These are phyloP conservation scores for Periophthalmus modestus DNA, from an alignment of 2,113 vertebrate genomes.

Conservation along the genomic window DNA sequence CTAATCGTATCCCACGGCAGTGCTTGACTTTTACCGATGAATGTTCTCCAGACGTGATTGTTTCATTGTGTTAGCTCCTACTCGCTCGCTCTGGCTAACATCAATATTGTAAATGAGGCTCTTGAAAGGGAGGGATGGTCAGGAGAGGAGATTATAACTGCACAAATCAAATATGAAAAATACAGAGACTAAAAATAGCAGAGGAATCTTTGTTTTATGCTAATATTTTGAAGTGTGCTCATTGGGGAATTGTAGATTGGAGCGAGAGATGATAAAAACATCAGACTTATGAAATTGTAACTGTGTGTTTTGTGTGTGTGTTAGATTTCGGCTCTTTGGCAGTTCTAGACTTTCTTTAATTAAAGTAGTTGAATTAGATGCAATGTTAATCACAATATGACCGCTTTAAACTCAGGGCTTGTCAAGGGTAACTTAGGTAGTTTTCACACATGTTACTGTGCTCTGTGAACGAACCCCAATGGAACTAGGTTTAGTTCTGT, in stretches of 20 bases:
- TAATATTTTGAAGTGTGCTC: slow-evolving; percentile 65
- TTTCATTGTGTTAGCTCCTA: slow-evolving; percentile 72
- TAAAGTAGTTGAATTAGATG: no score
- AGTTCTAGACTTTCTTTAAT: neutral
- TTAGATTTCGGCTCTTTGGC: neutral
- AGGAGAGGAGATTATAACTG: slow-evolving; percentile 59
- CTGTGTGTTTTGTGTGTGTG: no score
- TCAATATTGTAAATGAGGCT: slow-evolving; percentile 78
- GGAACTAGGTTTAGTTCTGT: no score
- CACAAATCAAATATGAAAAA: slow-evolving; percentile 71
- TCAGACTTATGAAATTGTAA: no score
- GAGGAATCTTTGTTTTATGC: slow-evolving; percentile 49
- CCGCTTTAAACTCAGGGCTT: no score
- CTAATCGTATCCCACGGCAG: slow-evolving; percentile 76
- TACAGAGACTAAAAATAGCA: slow-evolving; percentile 50
- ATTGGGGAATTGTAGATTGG: slow-evolving; percentile 55
- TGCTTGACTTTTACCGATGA: slow-evolving; percentile 77
- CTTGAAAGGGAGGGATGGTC: slow-evolving; percentile 61
- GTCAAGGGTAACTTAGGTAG: no score
- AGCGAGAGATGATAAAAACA: neutral
- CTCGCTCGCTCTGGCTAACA: slow-evolving; percentile 59
- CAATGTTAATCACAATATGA: no score
- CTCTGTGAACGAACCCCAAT: no score
- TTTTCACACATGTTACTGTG: no score
- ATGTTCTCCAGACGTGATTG: slow-evolving; percentile 70